Evolutionary conservation across 2,113 vertebrate genomes (phyloP).

Genomic region (Triplophysa dalaica): DNA sequence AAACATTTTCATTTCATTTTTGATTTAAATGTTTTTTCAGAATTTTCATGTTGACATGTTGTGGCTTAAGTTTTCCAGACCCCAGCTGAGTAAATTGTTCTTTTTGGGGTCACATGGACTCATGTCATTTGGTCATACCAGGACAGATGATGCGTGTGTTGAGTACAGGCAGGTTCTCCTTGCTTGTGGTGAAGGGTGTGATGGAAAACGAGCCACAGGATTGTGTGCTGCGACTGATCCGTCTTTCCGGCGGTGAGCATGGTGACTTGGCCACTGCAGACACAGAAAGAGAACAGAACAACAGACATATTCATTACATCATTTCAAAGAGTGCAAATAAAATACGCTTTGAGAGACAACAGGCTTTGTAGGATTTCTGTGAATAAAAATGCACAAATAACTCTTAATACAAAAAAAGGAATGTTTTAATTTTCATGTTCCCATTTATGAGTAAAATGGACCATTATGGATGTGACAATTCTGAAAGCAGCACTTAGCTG

Average conservation of each 20-base stretch:
- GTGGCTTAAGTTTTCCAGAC: neutral
- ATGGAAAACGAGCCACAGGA: constrained; percentile 85
- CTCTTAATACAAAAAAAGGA: no score
- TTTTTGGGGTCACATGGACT: neutral
- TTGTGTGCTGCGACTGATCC: constrained; percentile 79
- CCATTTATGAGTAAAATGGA: no score
- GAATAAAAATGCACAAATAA: no score
- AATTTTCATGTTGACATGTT: no score
- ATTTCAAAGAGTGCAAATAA: neutral
- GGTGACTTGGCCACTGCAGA: constrained; percentile 76
- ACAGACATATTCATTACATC: neutral
- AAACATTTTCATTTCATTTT: no score
- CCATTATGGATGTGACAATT: no score
- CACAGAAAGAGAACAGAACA: constrained; percentile 38
- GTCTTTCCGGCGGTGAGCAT: constrained; percentile 82
- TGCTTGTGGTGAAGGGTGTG: constrained; percentile 83
- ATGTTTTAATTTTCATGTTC: no score
- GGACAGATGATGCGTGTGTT: constrained; percentile 98
- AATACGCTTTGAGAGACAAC: no score
- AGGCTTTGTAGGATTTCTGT: no score
- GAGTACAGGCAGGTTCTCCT: constrained; percentile 96
- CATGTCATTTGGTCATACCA: constrained; percentile 70
- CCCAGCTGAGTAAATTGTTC: neutral
- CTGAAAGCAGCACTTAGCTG: no score
- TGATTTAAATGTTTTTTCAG: no score